Evolutionary conservation across 2,113 vertebrate species (phyloP), one percentile per base, ranked within the genome.

Genomic region (Heteronetta atricapilla): DNA sequence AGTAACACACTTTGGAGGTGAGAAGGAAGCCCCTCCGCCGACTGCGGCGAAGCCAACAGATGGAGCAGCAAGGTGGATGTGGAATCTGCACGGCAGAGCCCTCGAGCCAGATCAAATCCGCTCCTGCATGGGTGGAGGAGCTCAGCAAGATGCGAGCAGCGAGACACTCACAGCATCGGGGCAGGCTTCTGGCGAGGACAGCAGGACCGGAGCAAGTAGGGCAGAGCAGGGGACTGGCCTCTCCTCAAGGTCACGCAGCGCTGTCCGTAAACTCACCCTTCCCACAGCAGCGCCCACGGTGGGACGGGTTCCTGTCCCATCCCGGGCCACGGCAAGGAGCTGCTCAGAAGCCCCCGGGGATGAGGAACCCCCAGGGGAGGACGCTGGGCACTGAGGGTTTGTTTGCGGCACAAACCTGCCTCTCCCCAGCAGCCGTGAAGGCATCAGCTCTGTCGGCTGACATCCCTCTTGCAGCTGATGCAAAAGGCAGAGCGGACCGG

Each of bases 1-100:
- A 90, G 10, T 3, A 36, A 72, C 6, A 6, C 2, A 22, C 81
- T 66, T 40, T 77, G 86, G 70, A 26, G 55, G 82, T 15, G 82
- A 95, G 94, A 22, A 81, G 73, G 67, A 91, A 96, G 87, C 86
- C 86, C 85, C 76, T 89, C 8, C n/a, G 19, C 77, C 90, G 84
- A 66, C 87, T 28, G 70, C 75, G 3, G 46, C 82, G 75, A 86
- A 93, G 69, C 81, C 95, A 95, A 96, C 95, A 96, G 96, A 97
- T 85, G 94, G 95, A 96, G 80, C 74, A 90, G 91, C 87, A 80
- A 86, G 80, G 86, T 68, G 84, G 96, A 90, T 0, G 1, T 7
- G 36, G 77, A 85, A 85, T 17, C 48, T 73, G 82, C 60, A 36
- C 76, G 75, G 94, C 59, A 80, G 89, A 94, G 89, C 93, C 94